Evolutionary conservation across 2,888 invertebrate genomes (phyloP).

Genomic region (Melanargia galathea): DNA sequence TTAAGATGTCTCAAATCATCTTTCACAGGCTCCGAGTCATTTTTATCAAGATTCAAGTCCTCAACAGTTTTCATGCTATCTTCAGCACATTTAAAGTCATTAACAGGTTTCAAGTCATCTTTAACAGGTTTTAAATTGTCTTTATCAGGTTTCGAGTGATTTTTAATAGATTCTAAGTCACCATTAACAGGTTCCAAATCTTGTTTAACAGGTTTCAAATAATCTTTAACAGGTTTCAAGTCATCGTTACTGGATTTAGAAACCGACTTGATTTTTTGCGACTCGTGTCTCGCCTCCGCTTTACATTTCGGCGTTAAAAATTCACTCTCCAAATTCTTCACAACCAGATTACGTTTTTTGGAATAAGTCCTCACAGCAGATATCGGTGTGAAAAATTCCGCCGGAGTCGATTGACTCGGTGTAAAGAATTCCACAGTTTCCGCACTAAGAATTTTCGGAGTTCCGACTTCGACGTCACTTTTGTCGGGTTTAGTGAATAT

Average conservation of each 20-base stretch:
- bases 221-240: background rate
- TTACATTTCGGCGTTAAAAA: constrained; percentile 55
- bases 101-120: background rate
- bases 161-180: background rate
- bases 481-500: constrained; percentile 46
- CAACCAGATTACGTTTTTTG: constrained; percentile 48
- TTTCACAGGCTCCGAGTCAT: background rate
- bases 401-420: constrained; percentile 49
- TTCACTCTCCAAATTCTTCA: constrained; percentile 66
- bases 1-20: background rate
- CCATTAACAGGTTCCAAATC: background rate
- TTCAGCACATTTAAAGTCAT: background rate
- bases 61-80: background rate
- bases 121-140: background rate
- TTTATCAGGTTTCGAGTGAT: background rate
- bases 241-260: background rate
- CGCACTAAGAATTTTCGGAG: constrained; percentile 40
- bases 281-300: constrained; percentile 5
- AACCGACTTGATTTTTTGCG: no score
- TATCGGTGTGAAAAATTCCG: constrained; percentile 68
- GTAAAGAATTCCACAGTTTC: constrained; percentile 54
- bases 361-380: constrained; percentile 61
- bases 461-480: constrained; percentile 35
- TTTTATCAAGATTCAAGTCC: background rate
- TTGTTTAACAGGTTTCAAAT: background rate